These are phyloP conservation scores for Cynaeus angustus DNA, from an alignment of 2,888 invertebrate genomes.

Conservation along the genomic window DNA sequence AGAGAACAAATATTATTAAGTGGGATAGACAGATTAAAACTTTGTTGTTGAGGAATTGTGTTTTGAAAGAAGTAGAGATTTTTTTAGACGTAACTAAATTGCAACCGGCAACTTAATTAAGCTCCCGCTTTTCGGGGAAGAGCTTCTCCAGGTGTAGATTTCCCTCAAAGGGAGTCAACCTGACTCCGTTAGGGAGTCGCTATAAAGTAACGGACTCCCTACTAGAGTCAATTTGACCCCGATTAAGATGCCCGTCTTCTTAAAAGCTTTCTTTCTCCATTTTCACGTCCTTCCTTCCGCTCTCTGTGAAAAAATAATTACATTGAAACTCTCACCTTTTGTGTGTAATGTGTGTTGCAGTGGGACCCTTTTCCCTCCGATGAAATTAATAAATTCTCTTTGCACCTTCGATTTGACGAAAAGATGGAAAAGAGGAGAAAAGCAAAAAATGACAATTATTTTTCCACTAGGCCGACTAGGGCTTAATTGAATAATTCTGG, in stretches of 20 bases:
- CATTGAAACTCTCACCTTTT: constrained; percentile 33
- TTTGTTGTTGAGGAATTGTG: constrained; percentile 10
- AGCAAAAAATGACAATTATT: constrained; percentile 34
- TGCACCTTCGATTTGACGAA: constrained; percentile 7
- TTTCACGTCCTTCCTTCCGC: neutral
- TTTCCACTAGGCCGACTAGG: constrained; percentile 14
- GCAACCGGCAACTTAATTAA: constrained; percentile 13
- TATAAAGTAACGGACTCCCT: constrained; percentile 93
- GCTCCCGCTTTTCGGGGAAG: neutral
- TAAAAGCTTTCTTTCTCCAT: constrained; percentile 42
- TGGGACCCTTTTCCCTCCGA: neutral
- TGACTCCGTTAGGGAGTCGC: constrained; percentile 99
- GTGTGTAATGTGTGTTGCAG: constrained; percentile 10
- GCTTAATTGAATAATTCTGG: constrained; percentile 47
- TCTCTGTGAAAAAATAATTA: constrained; percentile 39
- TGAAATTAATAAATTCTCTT: constrained; percentile 7
- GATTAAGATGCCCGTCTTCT: constrained; percentile 75
- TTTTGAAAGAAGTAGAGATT: neutral
- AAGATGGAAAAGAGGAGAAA: neutral
- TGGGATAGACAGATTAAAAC: constrained; percentile 5
- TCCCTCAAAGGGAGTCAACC: constrained; percentile 93
- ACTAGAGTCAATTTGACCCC: constrained; percentile 99
- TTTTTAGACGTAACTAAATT: neutral
- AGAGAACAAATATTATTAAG: neutral
- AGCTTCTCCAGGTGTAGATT: constrained; percentile 69